Conservation (phyloP, 2,888 invertebrate species). For the Sipha maydis region DNA sequence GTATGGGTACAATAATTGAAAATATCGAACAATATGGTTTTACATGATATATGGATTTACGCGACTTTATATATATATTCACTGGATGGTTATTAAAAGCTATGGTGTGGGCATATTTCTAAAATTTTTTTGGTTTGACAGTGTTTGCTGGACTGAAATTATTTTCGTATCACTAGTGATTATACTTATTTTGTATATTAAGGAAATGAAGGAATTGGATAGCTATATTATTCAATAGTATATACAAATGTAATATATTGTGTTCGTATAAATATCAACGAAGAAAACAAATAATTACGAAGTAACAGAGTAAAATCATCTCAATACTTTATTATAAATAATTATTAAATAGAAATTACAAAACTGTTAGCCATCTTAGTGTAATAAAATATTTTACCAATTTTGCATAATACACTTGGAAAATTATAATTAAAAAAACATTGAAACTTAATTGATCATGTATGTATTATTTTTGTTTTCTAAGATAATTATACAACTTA, state of each 20-base stretch:
- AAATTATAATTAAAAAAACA: conserved; percentile 30
- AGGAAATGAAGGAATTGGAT: no score
- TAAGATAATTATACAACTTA: conserved; percentile 39
- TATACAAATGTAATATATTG: not conserved
- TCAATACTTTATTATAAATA: conserved; percentile 57
- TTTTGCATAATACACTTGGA: conserved; percentile 45
- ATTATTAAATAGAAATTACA: conserved; percentile 57
- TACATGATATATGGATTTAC: no score
- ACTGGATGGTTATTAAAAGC: no score
- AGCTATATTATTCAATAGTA: not conserved
- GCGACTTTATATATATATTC: no score
- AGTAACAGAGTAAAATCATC: conserved; percentile 41
- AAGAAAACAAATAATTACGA: conserved; percentile 15
- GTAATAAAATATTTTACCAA: conserved; percentile 58
- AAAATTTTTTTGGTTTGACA: no score
- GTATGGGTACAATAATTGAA: no score
- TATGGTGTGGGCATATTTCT: no score
- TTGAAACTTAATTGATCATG: conserved; percentile 52
- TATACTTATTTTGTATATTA: no score
- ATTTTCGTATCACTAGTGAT: no score
- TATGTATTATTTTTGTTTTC: conserved; percentile 36
- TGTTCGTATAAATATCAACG: not conserved
- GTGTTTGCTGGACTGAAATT: no score
- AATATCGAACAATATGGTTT: no score
- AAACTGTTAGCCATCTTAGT: conserved; percentile 46